phyloP scores from a whole-genome alignment of 1,140 invertebrate species.

The Glomeris maerens region DNA sequence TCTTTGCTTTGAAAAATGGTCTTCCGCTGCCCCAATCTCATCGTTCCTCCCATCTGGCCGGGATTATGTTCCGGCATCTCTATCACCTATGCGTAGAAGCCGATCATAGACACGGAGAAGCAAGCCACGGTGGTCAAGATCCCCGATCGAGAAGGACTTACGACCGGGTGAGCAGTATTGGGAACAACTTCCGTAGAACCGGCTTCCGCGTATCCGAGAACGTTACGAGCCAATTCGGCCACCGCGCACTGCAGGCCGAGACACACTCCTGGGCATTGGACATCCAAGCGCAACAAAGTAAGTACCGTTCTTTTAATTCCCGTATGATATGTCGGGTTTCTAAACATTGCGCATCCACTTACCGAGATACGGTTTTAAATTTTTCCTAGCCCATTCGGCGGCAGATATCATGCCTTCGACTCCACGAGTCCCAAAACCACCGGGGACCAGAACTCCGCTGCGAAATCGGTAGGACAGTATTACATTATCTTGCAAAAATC shows the following conservation, averaged over 20 bases:
- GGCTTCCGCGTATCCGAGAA: slow-evolving; percentile 57
- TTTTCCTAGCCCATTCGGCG: slow-evolving; percentile 79
- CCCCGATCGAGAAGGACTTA: no score
- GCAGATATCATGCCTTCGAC: slow-evolving; percentile 93
- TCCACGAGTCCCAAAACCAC: slow-evolving; percentile 90
- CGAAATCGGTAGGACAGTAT: slow-evolving; percentile 17
- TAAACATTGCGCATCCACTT: slow-evolving; percentile 4
- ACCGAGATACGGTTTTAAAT: slow-evolving; percentile 76
- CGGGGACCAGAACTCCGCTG: slow-evolving; percentile 88
- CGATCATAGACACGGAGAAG: no score
- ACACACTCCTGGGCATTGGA: slow-evolving; percentile 56
- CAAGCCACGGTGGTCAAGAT: no score
- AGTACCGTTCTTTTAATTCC: no score
- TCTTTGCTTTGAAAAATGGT: slow-evolving; percentile 56
- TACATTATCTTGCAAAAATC: no score
- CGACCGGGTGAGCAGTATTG: slow-evolving; percentile 55
- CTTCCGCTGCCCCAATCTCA: slow-evolving; percentile 83
- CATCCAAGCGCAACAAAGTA: no score
- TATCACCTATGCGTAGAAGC: slow-evolving; percentile 58
- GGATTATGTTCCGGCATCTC: slow-evolving; percentile 98
- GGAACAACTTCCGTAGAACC: slow-evolving; percentile 76
- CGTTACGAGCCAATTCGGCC: slow-evolving; percentile 88
- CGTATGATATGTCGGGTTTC: neutral
- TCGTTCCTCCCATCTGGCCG: slow-evolving; percentile 89
- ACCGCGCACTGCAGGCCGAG: slow-evolving; percentile 92